Conservation (phyloP, 2,888 invertebrate species). For the Lumbricus terrestris region DNA sequence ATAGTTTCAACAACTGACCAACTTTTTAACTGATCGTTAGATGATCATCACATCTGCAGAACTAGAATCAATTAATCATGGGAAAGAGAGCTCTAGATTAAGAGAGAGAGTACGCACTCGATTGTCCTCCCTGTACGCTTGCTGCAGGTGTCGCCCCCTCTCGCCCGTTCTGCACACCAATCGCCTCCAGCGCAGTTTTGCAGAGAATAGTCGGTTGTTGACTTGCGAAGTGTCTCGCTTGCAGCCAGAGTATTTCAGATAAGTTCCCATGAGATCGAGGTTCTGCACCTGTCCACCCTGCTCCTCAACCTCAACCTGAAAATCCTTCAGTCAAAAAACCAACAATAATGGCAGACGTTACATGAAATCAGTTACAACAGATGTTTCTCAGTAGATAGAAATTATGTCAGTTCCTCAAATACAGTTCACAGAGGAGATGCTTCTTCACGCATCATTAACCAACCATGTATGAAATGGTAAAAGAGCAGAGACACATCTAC, state of each 20-base stretch:
- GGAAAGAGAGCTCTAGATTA: too few species aligned
- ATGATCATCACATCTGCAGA: neutral
- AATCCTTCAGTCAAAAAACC: constrained; percentile 38
- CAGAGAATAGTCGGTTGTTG: constrained; percentile 55
- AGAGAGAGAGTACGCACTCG: constrained; percentile 42
- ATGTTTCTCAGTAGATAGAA: neutral
- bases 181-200: constrained; percentile 57
- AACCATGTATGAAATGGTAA: neutral
- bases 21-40: neutral
- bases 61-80: neutral
- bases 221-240: constrained; percentile 58
- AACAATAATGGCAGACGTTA: neutral
- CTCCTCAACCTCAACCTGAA: constrained; percentile 46
- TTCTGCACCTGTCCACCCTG: constrained; percentile 54
- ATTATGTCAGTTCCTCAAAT: neutral
- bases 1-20: neutral
- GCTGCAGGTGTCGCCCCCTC: constrained; percentile 53
- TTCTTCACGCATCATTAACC: neutral
- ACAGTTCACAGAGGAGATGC: neutral
- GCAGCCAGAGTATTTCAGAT: constrained; percentile 57
- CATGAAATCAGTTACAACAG: neutral
- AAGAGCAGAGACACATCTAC: neutral
- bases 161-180: constrained; percentile 55
- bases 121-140: constrained; percentile 56
- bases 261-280: constrained; percentile 56